Evolutionary conservation across 2,888 invertebrate genomes (phyloP).

Genomic region (Chironomus tentans): DNA sequence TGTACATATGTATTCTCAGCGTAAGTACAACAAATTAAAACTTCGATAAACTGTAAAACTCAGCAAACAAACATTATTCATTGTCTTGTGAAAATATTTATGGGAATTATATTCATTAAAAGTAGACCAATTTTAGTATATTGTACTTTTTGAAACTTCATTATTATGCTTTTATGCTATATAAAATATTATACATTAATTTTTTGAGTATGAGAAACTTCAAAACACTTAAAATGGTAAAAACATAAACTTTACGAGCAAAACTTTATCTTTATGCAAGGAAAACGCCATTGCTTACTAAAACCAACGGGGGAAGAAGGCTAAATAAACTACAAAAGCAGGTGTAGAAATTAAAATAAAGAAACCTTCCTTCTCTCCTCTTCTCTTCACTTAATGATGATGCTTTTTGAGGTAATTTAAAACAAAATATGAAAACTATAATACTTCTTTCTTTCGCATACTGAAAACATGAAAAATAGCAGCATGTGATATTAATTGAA

Average conservation of each 20-base stretch:
- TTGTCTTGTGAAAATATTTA: slow-evolving; percentile 18
- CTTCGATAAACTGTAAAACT: slow-evolving; percentile 16
- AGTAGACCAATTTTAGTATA: slow-evolving; percentile 9
- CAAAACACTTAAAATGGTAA: not conserved
- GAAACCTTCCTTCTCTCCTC: not conserved
- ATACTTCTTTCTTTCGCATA: too few relatives aligned
- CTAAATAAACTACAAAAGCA: not conserved
- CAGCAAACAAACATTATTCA: slow-evolving; percentile 17
- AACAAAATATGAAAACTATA: too few relatives aligned
- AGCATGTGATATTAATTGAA: not conserved
- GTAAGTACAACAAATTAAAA: not conserved
- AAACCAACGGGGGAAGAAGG: not conserved
- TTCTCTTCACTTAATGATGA: not conserved
- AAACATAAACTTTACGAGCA: not conserved
- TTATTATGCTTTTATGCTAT: slow-evolving; percentile 15
- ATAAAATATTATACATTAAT: not conserved
- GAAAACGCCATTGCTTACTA: not conserved
- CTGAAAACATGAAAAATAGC: not conserved
- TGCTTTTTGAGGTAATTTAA: not conserved
- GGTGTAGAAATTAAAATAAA: not conserved
- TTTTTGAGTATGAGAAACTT: not conserved
- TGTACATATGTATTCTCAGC: too few relatives aligned
- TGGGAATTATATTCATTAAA: slow-evolving; percentile 22
- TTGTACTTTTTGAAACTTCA: slow-evolving; percentile 15
- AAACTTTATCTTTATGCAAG: not conserved